These are phyloP conservation scores for Anadara kagoshimensis DNA, from an alignment of 1,140 invertebrate genomes.

Conservation along the genomic window DNA sequence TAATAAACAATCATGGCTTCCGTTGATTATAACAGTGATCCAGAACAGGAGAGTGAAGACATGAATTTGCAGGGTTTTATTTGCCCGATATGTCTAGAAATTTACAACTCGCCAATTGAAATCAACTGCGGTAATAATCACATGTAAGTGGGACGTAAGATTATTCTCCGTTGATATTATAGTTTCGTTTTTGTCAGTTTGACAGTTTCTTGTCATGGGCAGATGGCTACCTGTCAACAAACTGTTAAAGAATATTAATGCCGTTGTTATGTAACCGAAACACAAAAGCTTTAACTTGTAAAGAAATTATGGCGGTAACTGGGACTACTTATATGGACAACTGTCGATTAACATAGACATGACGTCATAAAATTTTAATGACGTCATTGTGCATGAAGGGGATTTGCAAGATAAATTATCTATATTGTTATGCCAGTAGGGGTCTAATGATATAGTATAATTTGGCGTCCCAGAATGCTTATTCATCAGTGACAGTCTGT, in stretches of 20 bases:
- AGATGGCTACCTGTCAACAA: background rate
- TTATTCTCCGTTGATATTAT: background rate
- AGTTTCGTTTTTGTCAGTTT: background rate
- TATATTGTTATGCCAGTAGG: too few species aligned
- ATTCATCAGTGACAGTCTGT: too few species aligned
- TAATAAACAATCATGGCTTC: background rate
- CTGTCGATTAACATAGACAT: too few species aligned
- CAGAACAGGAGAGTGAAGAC: background rate
- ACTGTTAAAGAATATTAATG: background rate
- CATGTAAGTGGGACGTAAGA: slow-evolving; percentile 8
- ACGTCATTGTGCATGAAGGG: too few species aligned
- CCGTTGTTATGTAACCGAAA: background rate
- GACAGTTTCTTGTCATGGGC: background rate
- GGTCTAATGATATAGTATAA: too few species aligned
- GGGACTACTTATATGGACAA: too few species aligned
- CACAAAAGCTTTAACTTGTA: background rate
- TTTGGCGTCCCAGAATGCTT: too few species aligned
- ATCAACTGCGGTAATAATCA: slow-evolving; percentile 25
- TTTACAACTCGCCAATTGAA: slow-evolving; percentile 7
- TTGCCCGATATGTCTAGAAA: slow-evolving; percentile 23
- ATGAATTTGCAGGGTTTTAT: slow-evolving; percentile 1
- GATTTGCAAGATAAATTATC: too few species aligned
- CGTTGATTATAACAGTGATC: background rate
- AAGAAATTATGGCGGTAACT: too few species aligned
- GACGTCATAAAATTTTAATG: too few species aligned